Base-by-base conservation (phyloP, 2,797 vertebrate genomes). In the Ammospiza maritima region DNA sequence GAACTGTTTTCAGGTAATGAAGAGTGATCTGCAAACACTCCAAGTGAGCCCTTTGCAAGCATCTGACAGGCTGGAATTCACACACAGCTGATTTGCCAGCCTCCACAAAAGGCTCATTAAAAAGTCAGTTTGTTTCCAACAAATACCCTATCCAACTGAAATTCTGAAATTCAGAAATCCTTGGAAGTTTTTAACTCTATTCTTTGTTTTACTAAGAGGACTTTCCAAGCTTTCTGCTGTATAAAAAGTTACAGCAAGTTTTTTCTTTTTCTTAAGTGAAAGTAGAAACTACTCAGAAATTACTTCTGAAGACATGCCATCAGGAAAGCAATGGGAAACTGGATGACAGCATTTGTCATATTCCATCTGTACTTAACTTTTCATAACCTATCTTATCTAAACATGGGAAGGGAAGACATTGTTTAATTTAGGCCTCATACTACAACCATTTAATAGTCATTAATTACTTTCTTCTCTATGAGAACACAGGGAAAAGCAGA, bases 371-470 rank as follows among this genome's bases (percentile, higher is more conserved):
- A 92, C 85, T 94, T 95, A 93, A 89, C 85, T 93, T 82, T 72
- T 89, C 66, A 89, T 80, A 92, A 83, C 54, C 57, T 94, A 77
- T 93, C 75, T 96, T 96, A 95, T 96, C 87, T 96, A 95, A 93
- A 94, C 82, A 93, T 38, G 51, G 54, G 66, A 94, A 86, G 36
- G 82, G 73, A 95, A 96, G 83, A 81, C 4, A 0, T 92, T 94
- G 87, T 96, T 95, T 96, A 93, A 95, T 80, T 89, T 90, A 80
- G 54, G n/a, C 40, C 32, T 81, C 62, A 78, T 85, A 72, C 44
- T 78, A 44, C 75, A 93, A 61, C 62, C 40, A 67, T 88, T 91
- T 93, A 88, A 85, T 84, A 89, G 65, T 75, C 57, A 93, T 96
- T 96, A 93, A 95, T 94, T 95, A 93, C 79, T 88, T 88, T 90